Conservation (phyloP, 2,888 invertebrate species). For the Ferdinandea cuprea region DNA sequence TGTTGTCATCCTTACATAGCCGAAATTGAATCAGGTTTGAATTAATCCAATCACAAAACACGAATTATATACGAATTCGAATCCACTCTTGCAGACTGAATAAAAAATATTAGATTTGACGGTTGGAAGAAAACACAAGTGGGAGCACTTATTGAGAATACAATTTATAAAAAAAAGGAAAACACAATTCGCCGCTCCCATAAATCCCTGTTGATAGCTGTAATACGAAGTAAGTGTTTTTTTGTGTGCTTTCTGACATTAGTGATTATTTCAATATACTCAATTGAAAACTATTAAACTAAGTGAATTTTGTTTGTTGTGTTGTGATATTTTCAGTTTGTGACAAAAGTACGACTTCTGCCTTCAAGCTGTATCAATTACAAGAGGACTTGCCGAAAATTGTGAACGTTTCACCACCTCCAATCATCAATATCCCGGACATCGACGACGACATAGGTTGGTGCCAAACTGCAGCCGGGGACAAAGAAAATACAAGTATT, state of each 20-base stretch:
- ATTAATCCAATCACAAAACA: no score
- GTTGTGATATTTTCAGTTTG: constrained; percentile 1
- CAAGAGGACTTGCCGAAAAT: constrained; percentile 17
- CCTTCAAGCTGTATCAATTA: constrained; percentile 25
- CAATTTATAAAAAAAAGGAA: neutral
- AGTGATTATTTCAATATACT: constrained; percentile 3
- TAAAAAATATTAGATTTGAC: no score
- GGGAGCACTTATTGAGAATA: neutral
- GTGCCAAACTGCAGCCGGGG: neutral
- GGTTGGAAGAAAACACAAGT: no score
- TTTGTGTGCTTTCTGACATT: neutral
- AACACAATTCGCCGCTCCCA: constrained; percentile 29
- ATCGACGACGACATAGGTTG: constrained; percentile 17
- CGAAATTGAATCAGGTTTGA: no score
- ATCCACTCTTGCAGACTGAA: no score
- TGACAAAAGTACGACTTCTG: neutral
- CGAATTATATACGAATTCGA: no score
- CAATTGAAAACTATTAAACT: neutral
- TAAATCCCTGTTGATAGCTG: constrained; percentile 20
- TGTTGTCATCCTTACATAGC: no score
- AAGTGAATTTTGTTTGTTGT: neutral
- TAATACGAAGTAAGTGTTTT: constrained; percentile 2
- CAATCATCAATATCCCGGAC: constrained; percentile 4
- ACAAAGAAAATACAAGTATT: neutral
- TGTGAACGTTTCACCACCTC: constrained; percentile 13